A percentile compares a stretch with the other conserved stretches of the same genome.
Conservation (phyloP, 2,797 vertebrate genomes). For the Pangasius macronema region DNA sequence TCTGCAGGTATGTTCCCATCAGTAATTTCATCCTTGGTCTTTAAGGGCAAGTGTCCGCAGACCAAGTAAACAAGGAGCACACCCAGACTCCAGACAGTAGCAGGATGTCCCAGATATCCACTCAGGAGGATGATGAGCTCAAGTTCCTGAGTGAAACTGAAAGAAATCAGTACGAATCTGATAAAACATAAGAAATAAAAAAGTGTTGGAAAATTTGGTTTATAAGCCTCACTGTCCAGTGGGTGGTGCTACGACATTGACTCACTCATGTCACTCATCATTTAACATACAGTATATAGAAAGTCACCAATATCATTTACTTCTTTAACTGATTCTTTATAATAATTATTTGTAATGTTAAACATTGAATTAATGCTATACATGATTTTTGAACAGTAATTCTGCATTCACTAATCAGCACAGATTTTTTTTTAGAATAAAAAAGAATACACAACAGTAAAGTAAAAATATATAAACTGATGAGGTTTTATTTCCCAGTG, state of each 20-base stretch:
- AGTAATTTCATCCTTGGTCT: neutral
- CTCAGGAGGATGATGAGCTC: neutral
- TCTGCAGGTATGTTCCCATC: neutral
- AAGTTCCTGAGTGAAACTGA: neutral
- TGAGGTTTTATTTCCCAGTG: neutral
- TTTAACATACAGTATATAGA: neutral
- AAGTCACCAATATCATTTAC: neutral
- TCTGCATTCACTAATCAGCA: neutral
- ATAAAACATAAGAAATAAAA: neutral
- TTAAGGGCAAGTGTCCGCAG: neutral
- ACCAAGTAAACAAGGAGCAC: neutral
- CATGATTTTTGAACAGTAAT: neutral
- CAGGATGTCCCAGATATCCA: neutral
- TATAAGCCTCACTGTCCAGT: neutral
- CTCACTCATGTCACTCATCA: neutral
- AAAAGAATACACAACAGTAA: neutral
- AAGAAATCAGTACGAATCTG: neutral
- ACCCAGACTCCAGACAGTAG: neutral
- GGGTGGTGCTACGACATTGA: neutral
- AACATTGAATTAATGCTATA: neutral
- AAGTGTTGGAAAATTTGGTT: neutral
- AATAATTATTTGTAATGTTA: neutral
- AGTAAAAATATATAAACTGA: neutral
- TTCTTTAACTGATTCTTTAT: neutral
- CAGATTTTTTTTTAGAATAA: neutral